Evolutionary conservation across 2,797 vertebrate genomes (phyloP), one percentile per base, ranked within the genome.

Genomic region (Thaleichthys pacificus): DNA sequence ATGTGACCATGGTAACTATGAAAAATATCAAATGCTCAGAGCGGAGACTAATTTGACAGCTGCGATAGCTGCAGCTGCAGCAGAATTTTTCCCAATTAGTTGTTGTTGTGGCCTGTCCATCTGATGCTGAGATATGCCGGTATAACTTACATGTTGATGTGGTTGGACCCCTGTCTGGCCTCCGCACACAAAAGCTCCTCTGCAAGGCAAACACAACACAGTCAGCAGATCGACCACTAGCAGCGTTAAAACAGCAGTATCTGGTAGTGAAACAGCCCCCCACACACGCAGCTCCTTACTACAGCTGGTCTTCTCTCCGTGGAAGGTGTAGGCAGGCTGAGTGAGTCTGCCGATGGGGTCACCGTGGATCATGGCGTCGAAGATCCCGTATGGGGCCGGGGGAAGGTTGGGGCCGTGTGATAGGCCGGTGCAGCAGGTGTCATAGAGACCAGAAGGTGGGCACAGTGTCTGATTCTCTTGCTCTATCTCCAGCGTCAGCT

Each of bases 351-450:
- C 65, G 57, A 85, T 0, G 0, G 0, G 0, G 60, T 93, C 93
- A 0, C 6, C 21, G 0, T 0, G 75, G 9, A 81, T 0, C 0
- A 0, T 11, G 47, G 12, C 74, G 0, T 79, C 30, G n/a, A 0
- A 0, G 15, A 94, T 93, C 61, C 93, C 93, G 0, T 81, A 86
- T 0, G 0, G 0, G 1, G 11, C n/a, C 0, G 8, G 0, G 0
- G 0, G 0, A 2, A 21, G 0, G 0, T 78, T 89, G 5, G 0
- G 0, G 0, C 5, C 15, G 0, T 0, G 0, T 3, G 83, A 85
- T 69, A 93, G 77, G 15, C 89, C 49, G 0, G 87, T 81, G n/a
- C 92, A 94, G 82, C 91, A 94, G 7, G 0, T 0, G 56, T n/a
- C 68, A 61, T 83, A 84, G 1, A 86, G 51, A 15, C 64, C 77